Percentiles rank a stretch among this genome's conserved stretches.
Evolutionary conservation across 2,888 invertebrate species (phyloP).

Genomic region (Cheilosia pagana): DNA sequence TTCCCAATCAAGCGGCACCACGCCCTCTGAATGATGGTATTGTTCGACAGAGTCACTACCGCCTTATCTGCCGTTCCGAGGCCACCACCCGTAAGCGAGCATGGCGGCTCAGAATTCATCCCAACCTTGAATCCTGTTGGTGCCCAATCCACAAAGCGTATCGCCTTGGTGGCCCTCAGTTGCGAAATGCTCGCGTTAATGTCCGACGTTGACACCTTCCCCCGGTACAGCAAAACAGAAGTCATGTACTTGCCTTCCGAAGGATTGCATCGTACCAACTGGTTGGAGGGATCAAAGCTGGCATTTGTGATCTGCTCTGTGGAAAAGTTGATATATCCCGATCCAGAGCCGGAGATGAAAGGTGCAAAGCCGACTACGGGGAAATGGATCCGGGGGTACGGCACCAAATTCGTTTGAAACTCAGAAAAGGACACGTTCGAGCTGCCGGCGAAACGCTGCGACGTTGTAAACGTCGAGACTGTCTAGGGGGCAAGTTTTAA

Average conservation of each 20-base stretch:
- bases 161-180: constrained; percentile 87
- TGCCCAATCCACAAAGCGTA: constrained; percentile 92
- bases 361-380: constrained; percentile 91
- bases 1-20: constrained; percentile 93
- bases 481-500: constrained; percentile 81
- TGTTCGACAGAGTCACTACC: constrained; percentile 94
- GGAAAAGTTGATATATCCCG: constrained; percentile 87
- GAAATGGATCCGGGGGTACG: constrained; percentile 94
- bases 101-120: constrained; percentile 90
- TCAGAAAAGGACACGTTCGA: constrained; percentile 89
- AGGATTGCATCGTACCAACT: constrained; percentile 90
- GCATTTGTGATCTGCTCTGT: constrained; percentile 90
- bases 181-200: constrained; percentile 89
- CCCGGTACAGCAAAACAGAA: constrained; percentile 88
- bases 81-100: constrained; percentile 90
- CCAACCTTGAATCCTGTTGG: constrained; percentile 93
- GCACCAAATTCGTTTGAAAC: constrained; percentile 92
- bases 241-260: constrained; percentile 89
- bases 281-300: constrained; percentile 92
- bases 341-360: constrained; percentile 86
- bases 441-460: constrained; percentile 88
- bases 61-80: constrained; percentile 90
- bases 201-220: constrained; percentile 88
- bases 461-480: constrained; percentile 88
- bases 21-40: constrained; percentile 90